Percentiles rank a stretch among this genome's conserved stretches.
Conservation (phyloP, 1,140 invertebrate genomes). For the Euborellia annulipes region DNA sequence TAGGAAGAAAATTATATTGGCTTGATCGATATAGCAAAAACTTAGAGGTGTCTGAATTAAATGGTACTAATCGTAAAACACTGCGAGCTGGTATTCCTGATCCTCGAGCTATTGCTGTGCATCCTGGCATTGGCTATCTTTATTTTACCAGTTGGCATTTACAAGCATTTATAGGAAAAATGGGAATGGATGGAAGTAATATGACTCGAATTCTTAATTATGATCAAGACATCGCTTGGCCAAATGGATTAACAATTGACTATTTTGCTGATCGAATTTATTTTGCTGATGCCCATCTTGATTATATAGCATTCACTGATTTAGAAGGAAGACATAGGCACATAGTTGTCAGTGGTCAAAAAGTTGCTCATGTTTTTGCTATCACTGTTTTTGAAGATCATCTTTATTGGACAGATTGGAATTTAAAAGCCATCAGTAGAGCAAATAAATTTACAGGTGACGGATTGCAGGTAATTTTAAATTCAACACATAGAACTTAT, state of each 20-base stretch:
- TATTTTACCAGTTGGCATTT: slow-evolving; percentile 96
- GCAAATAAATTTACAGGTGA: slow-evolving; percentile 78
- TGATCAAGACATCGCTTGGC: slow-evolving; percentile 93
- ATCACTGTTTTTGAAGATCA: slow-evolving; percentile 85
- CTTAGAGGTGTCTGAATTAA: slow-evolving; percentile 78
- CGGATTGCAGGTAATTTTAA: slow-evolving; percentile 46
- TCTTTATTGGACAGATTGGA: slow-evolving; percentile 98
- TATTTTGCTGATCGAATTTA: slow-evolving; percentile 89
- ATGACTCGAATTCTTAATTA: slow-evolving; percentile 77
- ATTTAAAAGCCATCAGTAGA: slow-evolving; percentile 69
- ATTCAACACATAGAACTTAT: slow-evolving; percentile 89
- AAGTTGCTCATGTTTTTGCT: slow-evolving; percentile 88
- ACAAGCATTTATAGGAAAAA: slow-evolving; percentile 89
- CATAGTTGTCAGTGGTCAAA: slow-evolving; percentile 57
- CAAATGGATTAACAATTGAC: slow-evolving; percentile 93
- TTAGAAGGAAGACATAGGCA: slow-evolving; percentile 75
- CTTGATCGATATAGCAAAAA: slow-evolving; percentile 91
- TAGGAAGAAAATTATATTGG: slow-evolving; percentile 93
- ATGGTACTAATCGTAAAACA: slow-evolving; percentile 82
- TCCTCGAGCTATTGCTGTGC: slow-evolving; percentile 83
- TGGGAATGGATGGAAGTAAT: slow-evolving; percentile 93
- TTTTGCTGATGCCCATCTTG: slow-evolving; percentile 96
- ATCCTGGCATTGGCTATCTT: slow-evolving; percentile 85
- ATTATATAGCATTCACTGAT: slow-evolving; percentile 90
- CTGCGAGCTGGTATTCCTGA: slow-evolving; percentile 75